phyloP scores from a whole-genome alignment of 2,888 invertebrate genomes.

The Cactoblastis cactorum region DNA sequence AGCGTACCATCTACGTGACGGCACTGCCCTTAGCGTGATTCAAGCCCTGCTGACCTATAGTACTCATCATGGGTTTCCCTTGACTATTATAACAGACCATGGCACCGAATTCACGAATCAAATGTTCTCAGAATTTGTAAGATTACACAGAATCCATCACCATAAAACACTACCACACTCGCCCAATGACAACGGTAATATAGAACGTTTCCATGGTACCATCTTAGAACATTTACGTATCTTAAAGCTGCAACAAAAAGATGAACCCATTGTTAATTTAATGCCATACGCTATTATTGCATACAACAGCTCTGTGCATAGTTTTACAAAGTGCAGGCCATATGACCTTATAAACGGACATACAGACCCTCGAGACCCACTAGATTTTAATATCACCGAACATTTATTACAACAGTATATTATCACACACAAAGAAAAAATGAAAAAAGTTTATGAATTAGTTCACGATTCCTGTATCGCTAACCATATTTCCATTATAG shows the following conservation, averaged over 20 bases:
- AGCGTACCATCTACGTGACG: not conserved
- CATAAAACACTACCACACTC: no score
- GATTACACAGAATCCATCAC: no score
- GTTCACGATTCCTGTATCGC: conserved; percentile 17
- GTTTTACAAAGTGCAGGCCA: conserved; percentile 26
- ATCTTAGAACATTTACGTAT: conserved; percentile 22
- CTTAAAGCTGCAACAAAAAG: conserved; percentile 13
- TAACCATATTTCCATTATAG: no score
- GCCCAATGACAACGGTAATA: conserved; percentile 9
- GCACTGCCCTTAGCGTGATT: no score
- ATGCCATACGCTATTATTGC: conserved; percentile 21
- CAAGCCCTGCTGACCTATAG: no score
- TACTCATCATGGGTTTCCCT: no score
- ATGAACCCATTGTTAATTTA: conserved; percentile 15
- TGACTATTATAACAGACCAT: no score
- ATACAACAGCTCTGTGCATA: conserved; percentile 26
- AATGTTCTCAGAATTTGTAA: no score
- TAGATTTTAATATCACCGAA: conserved; percentile 19
- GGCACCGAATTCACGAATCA: no score
- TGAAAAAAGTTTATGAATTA: conserved; percentile 22
- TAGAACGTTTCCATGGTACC: conserved; percentile 19
- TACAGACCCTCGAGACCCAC: conserved; percentile 22
- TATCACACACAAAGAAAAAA: conserved; percentile 17
- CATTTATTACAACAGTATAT: conserved; percentile 23
- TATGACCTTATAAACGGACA: conserved; percentile 28